Evolutionary conservation across 2,888 invertebrate genomes (phyloP).

Genomic region (Nemurella pictetii): DNA sequence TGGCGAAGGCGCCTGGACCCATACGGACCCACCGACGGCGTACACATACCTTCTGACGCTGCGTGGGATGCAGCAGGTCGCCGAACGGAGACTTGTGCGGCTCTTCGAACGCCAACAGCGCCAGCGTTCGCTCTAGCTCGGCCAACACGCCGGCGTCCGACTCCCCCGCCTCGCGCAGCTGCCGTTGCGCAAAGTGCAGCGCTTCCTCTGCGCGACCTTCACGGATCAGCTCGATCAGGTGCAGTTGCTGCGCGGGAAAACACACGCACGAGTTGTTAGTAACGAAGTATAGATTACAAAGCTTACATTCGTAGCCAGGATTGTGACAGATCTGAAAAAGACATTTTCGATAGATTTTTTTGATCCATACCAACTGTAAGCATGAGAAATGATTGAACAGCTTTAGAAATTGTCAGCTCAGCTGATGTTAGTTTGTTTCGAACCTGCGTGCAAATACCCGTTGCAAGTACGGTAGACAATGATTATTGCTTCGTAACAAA

Average conservation of each 20-base stretch:
- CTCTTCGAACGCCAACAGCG: slow-evolving; percentile 94
- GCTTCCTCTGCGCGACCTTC: slow-evolving; percentile 85
- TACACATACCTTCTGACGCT: slow-evolving; percentile 83
- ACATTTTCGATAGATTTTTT: no score
- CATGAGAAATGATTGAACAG: no score
- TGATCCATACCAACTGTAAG: no score
- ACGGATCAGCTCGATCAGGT: slow-evolving; percentile 84
- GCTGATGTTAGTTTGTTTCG: no score
- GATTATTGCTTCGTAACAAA: no score
- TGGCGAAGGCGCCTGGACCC: not conserved
- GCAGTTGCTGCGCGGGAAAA: slow-evolving; percentile 74
- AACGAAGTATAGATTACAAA: no score
- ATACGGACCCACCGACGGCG: not conserved
- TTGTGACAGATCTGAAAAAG: no score
- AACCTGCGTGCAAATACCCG: no score
- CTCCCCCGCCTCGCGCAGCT: slow-evolving; percentile 87
- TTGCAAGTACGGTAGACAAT: no score
- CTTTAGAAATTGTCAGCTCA: no score
- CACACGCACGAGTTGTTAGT: no score
- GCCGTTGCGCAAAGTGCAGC: slow-evolving; percentile 85
- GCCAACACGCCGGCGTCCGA: slow-evolving; percentile 67
- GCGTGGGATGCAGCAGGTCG: slow-evolving; percentile 88
- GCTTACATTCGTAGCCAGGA: no score
- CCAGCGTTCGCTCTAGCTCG: slow-evolving; percentile 91
- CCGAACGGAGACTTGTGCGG: slow-evolving; percentile 94